Percentiles rank a stretch among this genome's conserved stretches.
Conservation (phyloP, 2,797 vertebrate species). For the Selene dorsalis region DNA sequence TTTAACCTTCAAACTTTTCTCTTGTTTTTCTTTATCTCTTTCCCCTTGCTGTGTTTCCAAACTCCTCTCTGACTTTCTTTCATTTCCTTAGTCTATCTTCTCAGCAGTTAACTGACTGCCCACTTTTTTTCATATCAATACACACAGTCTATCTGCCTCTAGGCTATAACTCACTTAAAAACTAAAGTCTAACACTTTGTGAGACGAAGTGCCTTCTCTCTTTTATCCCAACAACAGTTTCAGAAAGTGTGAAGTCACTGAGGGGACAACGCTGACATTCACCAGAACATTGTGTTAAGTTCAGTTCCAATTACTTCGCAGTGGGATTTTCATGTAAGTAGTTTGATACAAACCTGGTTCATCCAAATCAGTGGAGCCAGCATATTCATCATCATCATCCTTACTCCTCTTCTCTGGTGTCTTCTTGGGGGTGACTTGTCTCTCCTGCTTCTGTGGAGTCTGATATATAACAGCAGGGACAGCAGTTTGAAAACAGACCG, state of each 20-base stretch:
- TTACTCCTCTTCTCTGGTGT: slow-evolving; percentile 55
- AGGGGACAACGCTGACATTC: neutral
- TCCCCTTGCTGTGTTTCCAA: neutral
- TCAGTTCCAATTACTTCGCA: neutral
- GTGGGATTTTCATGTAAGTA: neutral
- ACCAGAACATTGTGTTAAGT: neutral
- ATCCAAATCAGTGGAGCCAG: slow-evolving; percentile 87
- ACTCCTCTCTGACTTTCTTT: slow-evolving; percentile 30
- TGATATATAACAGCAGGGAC: slow-evolving; percentile 14
- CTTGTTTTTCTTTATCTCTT: neutral
- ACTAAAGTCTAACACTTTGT: neutral
- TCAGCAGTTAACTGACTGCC: neutral
- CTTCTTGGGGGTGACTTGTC: slow-evolving; percentile 67
- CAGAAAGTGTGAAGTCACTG: neutral
- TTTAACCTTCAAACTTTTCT: neutral
- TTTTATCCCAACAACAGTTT: neutral
- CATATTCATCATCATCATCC: slow-evolving; percentile 70
- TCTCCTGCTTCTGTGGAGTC: slow-evolving; percentile 70
- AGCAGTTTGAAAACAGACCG: neutral
- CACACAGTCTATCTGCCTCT: neutral
- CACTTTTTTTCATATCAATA: neutral
- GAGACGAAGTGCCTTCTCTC: neutral
- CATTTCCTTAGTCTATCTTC: slow-evolving; percentile 20
- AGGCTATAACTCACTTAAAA: neutral
- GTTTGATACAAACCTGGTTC: slow-evolving; percentile 75